phyloP scores from a whole-genome alignment of 30 jellyfish, hydroid and myxozoan genomes.

The Morbakka virulenta region DNA sequence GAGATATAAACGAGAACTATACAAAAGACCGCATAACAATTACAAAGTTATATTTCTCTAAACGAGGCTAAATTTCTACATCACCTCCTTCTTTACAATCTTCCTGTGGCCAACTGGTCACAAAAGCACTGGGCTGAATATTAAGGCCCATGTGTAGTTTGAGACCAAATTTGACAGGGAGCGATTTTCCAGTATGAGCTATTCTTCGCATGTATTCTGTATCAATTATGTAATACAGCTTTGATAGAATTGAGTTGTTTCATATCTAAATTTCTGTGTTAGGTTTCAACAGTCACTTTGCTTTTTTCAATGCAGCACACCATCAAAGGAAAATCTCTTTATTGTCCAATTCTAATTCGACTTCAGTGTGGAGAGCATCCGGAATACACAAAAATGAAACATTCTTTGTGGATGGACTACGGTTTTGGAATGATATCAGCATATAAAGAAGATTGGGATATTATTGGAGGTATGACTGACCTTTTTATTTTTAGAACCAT shows the following conservation, averaged over 20 bases:
- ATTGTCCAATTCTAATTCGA: constrained; percentile 72
- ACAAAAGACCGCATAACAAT: no score
- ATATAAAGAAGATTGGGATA: constrained; percentile 79
- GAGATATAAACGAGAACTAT: no score
- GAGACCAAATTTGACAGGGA: no score
- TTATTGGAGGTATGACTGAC: constrained; percentile 80
- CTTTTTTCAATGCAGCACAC: constrained; percentile 65
- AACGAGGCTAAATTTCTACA: no score
- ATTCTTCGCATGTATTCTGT: neutral
- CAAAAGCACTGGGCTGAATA: no score
- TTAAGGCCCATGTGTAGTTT: no score
- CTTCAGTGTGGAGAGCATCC: constrained; percentile 79
- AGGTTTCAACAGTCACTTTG: neutral
- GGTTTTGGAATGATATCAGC: constrained; percentile 94
- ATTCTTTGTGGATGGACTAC: constrained; percentile 69
- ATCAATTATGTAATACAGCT: neutral
- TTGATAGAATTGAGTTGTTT: neutral
- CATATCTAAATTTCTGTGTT: neutral
- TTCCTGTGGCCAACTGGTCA: no score
- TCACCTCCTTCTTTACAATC: no score
- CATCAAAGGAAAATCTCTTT: constrained; percentile 61
- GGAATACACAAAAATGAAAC: constrained; percentile 38
- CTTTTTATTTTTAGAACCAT: no score
- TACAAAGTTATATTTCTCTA: no score
- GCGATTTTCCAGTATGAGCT: no score